These are phyloP conservation scores for Drosophila teissieri DNA, from an alignment of 1,140 invertebrate genomes.

Conservation along the genomic window DNA sequence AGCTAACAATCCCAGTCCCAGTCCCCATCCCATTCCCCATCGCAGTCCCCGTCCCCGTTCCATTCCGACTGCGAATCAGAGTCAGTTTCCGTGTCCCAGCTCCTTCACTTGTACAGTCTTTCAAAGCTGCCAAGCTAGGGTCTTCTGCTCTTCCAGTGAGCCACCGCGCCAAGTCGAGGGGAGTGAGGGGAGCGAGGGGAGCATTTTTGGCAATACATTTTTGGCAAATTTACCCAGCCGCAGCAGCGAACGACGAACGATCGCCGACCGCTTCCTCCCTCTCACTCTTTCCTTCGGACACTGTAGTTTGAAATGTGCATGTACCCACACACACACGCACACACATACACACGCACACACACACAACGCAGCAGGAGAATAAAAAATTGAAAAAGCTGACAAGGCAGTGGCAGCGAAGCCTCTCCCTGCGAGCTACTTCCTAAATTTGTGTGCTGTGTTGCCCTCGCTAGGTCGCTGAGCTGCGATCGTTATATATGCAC, in stretches of 20 bases:
- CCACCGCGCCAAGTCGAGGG: neutral
- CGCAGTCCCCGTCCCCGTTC: neutral
- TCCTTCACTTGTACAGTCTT: constrained; percentile 58
- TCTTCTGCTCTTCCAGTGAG: neutral
- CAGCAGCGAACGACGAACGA: constrained; percentile 22
- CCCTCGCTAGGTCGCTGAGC: constrained; percentile 69
- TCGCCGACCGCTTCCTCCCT: constrained; percentile 15
- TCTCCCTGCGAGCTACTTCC: constrained; percentile 50
- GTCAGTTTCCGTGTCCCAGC: constrained; percentile 24
- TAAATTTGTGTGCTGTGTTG: constrained; percentile 64
- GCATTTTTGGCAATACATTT: constrained; percentile 43
- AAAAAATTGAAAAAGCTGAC: neutral
- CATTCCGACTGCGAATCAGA: constrained; percentile 16
- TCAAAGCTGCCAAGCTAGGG: constrained; percentile 16
- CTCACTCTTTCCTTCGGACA: constrained; percentile 1
- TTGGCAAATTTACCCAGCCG: constrained; percentile 51
- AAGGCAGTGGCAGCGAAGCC: neutral
- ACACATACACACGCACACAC: constrained; percentile 1
- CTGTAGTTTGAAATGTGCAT: constrained; percentile 68
- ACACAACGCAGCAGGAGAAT: neutral
- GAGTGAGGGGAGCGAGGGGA: constrained; percentile 8
- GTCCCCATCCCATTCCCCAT: neutral
- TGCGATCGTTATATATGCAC: constrained; percentile 37
- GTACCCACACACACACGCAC: constrained; percentile 20
- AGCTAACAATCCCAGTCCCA: neutral